phyloP scores from a whole-genome alignment of 2,888 invertebrate species.

The Hydriomena furcata region DNA sequence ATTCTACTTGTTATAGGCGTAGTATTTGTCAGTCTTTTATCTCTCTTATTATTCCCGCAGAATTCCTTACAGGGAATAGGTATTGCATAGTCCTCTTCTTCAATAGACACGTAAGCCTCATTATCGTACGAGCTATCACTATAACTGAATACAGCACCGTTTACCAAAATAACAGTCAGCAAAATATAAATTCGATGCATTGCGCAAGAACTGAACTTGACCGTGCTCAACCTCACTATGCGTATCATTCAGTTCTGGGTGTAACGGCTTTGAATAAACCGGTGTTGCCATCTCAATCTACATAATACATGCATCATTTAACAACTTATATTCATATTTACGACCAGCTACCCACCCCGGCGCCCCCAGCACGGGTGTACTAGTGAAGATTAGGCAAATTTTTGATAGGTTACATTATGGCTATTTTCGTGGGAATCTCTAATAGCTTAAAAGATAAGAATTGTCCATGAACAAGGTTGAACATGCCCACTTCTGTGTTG shows the following conservation, averaged over 20 bases:
- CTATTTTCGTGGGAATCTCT: too few relatives aligned
- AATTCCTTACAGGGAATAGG: constrained; percentile 45
- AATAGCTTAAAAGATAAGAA: too few relatives aligned
- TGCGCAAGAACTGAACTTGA: constrained; percentile 37
- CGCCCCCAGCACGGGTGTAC: too few relatives aligned
- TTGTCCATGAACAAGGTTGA: too few relatives aligned
- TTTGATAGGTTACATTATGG: too few relatives aligned
- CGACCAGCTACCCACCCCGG: too few relatives aligned
- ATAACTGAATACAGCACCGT: constrained; percentile 19
- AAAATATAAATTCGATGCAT: constrained; percentile 25
- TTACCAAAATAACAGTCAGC: constrained; percentile 22
- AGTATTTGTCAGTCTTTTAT: constrained; percentile 39
- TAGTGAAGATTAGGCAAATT: too few relatives aligned
- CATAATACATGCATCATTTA: background rate
- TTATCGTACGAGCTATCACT: constrained; percentile 35
- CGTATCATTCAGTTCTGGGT: constrained; percentile 6
- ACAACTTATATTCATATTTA: too few relatives aligned
- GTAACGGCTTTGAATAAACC: constrained; percentile 16
- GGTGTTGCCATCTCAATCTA: constrained; percentile 22
- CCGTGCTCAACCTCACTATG: constrained; percentile 40
- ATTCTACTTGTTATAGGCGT: constrained; percentile 51
- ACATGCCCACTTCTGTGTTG: too few relatives aligned
- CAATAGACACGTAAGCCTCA: constrained; percentile 39
- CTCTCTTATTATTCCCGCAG: constrained; percentile 43
- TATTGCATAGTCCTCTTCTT: constrained; percentile 48